Conservation (phyloP, 2,888 invertebrate genomes). For the Limnephilus lunatus region DNA sequence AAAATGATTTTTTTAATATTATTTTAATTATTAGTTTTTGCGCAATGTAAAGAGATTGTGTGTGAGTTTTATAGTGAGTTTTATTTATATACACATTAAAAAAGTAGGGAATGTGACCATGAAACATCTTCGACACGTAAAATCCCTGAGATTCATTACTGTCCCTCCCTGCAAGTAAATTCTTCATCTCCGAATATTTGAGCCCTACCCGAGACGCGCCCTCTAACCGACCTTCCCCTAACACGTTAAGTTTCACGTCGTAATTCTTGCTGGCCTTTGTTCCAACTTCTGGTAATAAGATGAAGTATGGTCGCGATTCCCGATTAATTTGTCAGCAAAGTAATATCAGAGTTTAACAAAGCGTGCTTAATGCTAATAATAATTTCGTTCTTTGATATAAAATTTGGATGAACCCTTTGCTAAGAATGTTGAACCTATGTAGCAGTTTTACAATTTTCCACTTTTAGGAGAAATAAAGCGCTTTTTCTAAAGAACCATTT, state of each 20-base stretch:
- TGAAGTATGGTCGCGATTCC: slow-evolving; percentile 38
- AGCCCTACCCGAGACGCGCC: background rate
- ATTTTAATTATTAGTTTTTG: no score
- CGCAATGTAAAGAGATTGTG: no score
- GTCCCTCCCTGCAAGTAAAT: background rate
- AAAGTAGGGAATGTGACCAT: background rate
- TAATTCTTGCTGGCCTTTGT: slow-evolving; percentile 25
- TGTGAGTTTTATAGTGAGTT: no score
- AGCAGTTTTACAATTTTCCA: background rate
- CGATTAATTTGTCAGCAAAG: slow-evolving; percentile 37
- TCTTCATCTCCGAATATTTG: background rate
- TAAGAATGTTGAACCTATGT: background rate
- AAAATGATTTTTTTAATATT: no score
- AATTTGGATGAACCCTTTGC: background rate
- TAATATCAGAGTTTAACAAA: slow-evolving; percentile 43
- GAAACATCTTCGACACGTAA: background rate
- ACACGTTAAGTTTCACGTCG: slow-evolving; percentile 27
- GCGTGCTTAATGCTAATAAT: slow-evolving; percentile 36
- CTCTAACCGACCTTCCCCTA: slow-evolving; percentile 16
- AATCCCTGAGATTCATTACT: background rate
- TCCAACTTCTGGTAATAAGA: slow-evolving; percentile 36
- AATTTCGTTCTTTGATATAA: slow-evolving; percentile 14
- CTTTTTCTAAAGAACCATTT: no score
- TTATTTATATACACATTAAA: background rate
- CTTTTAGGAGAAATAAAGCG: background rate